Evolutionary conservation across 2,888 invertebrate species (phyloP), one percentile per base, ranked within the genome.

Genomic region (Hydrotaea cyrtoneurina): DNA sequence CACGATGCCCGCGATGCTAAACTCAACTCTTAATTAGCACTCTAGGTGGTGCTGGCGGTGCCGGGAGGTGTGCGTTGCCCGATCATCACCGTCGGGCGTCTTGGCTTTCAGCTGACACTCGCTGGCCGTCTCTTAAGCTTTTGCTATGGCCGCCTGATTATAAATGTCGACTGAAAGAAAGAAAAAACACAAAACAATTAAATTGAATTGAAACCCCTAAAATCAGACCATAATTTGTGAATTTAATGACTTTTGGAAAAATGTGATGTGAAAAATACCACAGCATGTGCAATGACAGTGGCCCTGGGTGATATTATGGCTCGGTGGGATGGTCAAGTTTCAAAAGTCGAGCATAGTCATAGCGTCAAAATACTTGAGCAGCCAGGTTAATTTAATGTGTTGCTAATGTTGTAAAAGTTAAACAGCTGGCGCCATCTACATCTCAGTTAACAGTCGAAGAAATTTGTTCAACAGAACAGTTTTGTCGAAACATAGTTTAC

Each of bases 141-240:
- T 26, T 8, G 21, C 31, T 19, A 55, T 79, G 79, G 81, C 78
- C 50, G n/a, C 78, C 31, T 59, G 57, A 43, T 74, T 59, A 74
- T 59, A 59, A 74, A 74, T 74, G 43, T 59, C 74, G 43, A 74
- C 59, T 62, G 59, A 17, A 62, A 74, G 46, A 62, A 46, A 39
- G 57, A 83, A 86, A 79, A 73, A 81, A 31, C 31, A 31, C n/a
- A n/a, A n/a, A n/a, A 76, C 79, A 86, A 85, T 83, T 85, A 86
- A 86, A 85, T 74, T 77, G 21, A 79, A 77, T 83, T 83, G 43
- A 72, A 66, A 53, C 10, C 26, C 73, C 57, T 77, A 39, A 72
- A 82, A 85, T 77, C 85, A 80, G 82, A 73, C 69, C 74, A 85
- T 85, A 82, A 80, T 69, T 85, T 85, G 19, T 36, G 46, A 7